A percentile compares a stretch with the other conserved stretches of the same genome.
Evolutionary conservation across 1,140 invertebrate species (phyloP).

Genomic region (Paracyclopina nana): DNA sequence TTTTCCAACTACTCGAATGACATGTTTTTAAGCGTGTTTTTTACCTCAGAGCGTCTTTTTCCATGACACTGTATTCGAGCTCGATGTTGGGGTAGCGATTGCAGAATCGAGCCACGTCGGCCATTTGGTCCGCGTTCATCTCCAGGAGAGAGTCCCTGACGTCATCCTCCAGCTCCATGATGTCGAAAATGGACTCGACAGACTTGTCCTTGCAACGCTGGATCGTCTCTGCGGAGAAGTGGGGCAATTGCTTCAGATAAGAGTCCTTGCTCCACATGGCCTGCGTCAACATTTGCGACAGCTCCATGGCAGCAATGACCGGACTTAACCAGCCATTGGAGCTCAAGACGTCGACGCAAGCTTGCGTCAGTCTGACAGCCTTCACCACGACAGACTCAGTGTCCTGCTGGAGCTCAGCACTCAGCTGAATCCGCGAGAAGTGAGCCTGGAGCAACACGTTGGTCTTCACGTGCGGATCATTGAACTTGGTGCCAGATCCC

Average conservation of each 20-base stretch:
- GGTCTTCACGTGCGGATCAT: conserved; percentile 92
- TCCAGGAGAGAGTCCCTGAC: conserved; percentile 67
- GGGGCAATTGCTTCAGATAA: conserved; percentile 87
- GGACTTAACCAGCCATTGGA: conserved; percentile 95
- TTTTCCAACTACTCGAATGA: too few species aligned
- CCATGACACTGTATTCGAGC: conserved; percentile 70
- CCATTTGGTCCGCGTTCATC: conserved; percentile 66
- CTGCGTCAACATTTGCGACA: conserved; percentile 98
- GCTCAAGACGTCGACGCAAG: conserved; percentile 93
- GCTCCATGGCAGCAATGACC: conserved; percentile 94
- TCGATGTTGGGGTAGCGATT: conserved; percentile 97
- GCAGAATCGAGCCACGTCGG: conserved; percentile 92
- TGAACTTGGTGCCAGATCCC: conserved; percentile 36
- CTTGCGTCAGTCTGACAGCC: conserved; percentile 65
- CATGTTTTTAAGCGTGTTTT: too few species aligned
- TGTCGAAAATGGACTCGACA: conserved; percentile 91
- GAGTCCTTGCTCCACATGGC: conserved; percentile 99
- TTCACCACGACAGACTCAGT: conserved; percentile 76
- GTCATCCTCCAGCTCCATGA: conserved; percentile 94
- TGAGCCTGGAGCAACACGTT: conserved; percentile 90
- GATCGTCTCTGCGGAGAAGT: conserved; percentile 54
- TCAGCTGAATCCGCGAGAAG: conserved; percentile 73
- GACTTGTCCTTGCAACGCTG: conserved; percentile 21
- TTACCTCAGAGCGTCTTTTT: conserved; percentile 54
- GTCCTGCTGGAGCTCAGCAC: conserved; percentile 89